A percentile compares a stretch with the other conserved stretches of the same genome.
Conservation (phyloP, 2,888 invertebrate genomes). For the Pseudeuparius sepicola region DNA sequence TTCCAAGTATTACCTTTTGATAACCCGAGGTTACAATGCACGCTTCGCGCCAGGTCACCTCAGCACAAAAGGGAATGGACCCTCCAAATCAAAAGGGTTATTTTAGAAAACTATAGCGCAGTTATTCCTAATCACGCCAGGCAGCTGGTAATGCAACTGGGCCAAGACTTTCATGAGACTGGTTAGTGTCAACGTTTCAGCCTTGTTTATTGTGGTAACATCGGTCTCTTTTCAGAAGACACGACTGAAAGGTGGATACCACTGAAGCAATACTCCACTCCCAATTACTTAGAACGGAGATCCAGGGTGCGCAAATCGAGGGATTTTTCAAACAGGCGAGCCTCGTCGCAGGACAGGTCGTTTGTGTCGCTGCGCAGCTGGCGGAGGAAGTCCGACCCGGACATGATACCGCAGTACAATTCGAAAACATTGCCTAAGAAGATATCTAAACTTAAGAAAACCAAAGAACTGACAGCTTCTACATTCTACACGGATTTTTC, state of each 20-base stretch:
- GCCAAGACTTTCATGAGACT: slow-evolving; percentile 49
- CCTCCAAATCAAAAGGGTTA: slow-evolving; percentile 71
- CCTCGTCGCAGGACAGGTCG: slow-evolving; percentile 40
- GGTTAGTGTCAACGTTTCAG: slow-evolving; percentile 23
- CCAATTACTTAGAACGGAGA: slow-evolving; percentile 81
- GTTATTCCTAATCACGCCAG: slow-evolving; percentile 92
- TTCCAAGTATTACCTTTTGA: slow-evolving; percentile 97
- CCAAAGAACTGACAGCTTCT: slow-evolving; percentile 44
- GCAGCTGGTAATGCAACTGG: slow-evolving; percentile 82
- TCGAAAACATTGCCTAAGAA: slow-evolving; percentile 61
- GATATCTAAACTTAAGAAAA: slow-evolving; percentile 60
- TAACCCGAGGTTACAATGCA: slow-evolving; percentile 85
- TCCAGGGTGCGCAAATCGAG: slow-evolving; percentile 55
- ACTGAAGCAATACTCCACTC: slow-evolving; percentile 71
- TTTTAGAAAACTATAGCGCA: slow-evolving; percentile 86
- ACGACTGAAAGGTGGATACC: slow-evolving; percentile 40
- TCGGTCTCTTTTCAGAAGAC: slow-evolving; percentile 29
- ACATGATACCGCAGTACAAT: slow-evolving; percentile 47
- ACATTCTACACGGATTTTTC: slow-evolving; percentile 59
- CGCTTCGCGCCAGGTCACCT: slow-evolving; percentile 70
- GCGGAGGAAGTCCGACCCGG: slow-evolving; percentile 65
- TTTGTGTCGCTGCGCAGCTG: slow-evolving; percentile 53
- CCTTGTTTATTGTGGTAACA: background rate
- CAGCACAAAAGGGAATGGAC: slow-evolving; percentile 84
- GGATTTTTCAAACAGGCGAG: slow-evolving; percentile 35